phyloP scores from a whole-genome alignment of 1,140 invertebrate genomes.

The Pogonomyrmex barbatus region DNA sequence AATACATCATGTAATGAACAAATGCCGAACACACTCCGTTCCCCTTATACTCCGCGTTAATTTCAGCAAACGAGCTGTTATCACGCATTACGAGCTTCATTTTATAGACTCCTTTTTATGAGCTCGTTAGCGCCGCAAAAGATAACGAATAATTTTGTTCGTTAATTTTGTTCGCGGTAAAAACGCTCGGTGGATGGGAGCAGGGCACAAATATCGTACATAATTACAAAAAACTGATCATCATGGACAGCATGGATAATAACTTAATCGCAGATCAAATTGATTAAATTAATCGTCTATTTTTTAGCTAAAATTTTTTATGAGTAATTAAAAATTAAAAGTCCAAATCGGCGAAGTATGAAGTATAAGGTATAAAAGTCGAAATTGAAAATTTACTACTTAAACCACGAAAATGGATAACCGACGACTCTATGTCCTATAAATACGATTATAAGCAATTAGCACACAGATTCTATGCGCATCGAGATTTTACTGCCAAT shows the following conservation, averaged over 20 bases:
- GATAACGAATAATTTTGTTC: neutral
- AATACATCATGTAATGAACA: neutral
- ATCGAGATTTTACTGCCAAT: neutral
- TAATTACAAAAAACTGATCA: neutral
- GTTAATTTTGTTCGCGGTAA: neutral
- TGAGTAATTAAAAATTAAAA: neutral
- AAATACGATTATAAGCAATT: neutral
- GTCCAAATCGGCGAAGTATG: neutral
- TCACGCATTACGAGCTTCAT: neutral
- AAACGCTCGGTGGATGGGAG: neutral
- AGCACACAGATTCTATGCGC: neutral
- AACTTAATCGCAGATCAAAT: neutral
- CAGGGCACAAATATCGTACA: neutral
- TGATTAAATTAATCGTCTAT: neutral
- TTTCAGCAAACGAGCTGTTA: neutral
- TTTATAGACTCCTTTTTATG: neutral
- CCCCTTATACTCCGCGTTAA: neutral
- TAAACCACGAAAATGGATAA: neutral
- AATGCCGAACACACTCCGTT: neutral
- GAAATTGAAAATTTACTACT: neutral
- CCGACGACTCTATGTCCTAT: neutral
- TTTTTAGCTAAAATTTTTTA: neutral
- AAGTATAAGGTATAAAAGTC: neutral
- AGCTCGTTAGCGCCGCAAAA: neutral
- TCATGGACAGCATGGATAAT: too few relatives aligned